Base-by-base conservation (phyloP, 2,113 vertebrate species). In the Ictalurus furcatus region DNA sequence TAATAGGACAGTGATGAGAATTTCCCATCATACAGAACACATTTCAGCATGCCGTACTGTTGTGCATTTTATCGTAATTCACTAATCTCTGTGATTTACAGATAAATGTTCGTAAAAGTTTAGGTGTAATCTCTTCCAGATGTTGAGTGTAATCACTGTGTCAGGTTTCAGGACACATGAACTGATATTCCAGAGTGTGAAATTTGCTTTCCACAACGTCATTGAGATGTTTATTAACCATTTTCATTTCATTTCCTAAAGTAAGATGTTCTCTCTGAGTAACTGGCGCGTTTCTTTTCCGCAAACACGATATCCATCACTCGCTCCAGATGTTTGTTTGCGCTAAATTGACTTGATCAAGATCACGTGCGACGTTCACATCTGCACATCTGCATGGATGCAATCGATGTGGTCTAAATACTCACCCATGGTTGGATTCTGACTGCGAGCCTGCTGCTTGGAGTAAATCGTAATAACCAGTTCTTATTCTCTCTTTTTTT, bases 381-480 rank as follows among this genome's bases (percentile, higher is more conserved):
- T 88, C 44, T 88, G 84, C 67, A 59, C 61, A 34, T 86, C 79
- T 90, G 87, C 67, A 54, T 21, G 19, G 19, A 83, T 28, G 76
- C 54, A 63, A 84, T 67, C 67, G 21, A 23, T 25, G 4, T 7
- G 61, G 25, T 82, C 71, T 59, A 71, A 78, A 83, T 71, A 71
- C 59, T 84, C 30, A 65, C 59, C 56, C 21, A 2, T 58, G 44
- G 67, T 88, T 40, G 7, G 23, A 69, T 28, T 61, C 19, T 34
- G 58, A 30, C 56, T 69, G 34, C 56, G 44, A 76, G 6, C 58
- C 37, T 88, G 40, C 65, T 44, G 14, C 37, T 81, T 78, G 7
- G 37, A 76, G 58, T 52, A 76, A 79, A 40, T 82, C n/a, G 34
- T 69, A 40, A 69, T 58, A 81, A 82, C 12, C 19, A 34, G 17